Conservation (phyloP, 2,113 vertebrate species). For the Nicator chloris region DNA sequence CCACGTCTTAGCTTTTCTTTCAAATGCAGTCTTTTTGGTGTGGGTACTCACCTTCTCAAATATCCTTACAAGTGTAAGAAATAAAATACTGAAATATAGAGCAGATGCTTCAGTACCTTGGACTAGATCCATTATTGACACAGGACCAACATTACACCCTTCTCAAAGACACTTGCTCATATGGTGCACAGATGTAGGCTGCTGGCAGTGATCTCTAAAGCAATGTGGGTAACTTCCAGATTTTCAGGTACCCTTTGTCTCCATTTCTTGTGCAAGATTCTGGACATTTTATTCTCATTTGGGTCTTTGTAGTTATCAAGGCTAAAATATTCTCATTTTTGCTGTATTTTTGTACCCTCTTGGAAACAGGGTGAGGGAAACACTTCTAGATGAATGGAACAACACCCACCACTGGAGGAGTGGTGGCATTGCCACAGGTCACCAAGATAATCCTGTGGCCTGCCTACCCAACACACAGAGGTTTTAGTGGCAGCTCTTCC, state of each 20-base stretch:
- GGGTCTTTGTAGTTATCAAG: background rate
- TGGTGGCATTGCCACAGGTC: background rate
- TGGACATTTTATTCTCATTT: background rate
- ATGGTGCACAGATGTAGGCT: conserved; percentile 37
- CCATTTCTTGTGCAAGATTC: background rate
- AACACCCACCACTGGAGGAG: background rate
- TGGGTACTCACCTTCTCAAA: conserved; percentile 34
- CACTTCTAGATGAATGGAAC: background rate
- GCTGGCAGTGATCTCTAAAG: background rate
- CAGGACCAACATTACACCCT: conserved; percentile 25
- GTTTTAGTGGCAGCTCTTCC: background rate
- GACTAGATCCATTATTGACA: conserved; percentile 32
- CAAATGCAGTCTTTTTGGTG: background rate
- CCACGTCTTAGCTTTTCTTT: background rate
- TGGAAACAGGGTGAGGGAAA: background rate
- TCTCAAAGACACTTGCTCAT: conserved; percentile 43
- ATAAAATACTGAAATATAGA: background rate
- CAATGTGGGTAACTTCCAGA: background rate
- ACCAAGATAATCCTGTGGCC: background rate
- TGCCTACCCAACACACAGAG: background rate
- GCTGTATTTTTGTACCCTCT: background rate
- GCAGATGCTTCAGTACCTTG: conserved; percentile 43
- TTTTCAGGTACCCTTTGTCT: background rate
- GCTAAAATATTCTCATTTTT: background rate
- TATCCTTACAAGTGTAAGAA: conserved; percentile 21